phyloP scores from a whole-genome alignment of 2,888 invertebrate genomes.

The Boloria selene region DNA sequence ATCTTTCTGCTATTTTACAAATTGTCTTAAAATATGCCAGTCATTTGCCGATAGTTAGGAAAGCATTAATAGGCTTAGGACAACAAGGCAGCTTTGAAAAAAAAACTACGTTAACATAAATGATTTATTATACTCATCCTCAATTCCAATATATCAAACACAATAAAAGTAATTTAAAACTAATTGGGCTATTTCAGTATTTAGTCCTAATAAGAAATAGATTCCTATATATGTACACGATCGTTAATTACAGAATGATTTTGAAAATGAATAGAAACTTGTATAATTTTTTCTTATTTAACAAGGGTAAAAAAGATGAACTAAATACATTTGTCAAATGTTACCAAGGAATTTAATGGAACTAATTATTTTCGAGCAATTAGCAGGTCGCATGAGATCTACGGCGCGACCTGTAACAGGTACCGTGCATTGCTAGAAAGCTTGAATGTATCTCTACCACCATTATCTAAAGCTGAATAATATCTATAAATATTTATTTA shows the following conservation, averaged over 20 bases:
- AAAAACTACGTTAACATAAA: not conserved
- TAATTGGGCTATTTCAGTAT: no score
- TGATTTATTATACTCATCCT: not conserved
- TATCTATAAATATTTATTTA: not conserved
- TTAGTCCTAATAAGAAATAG: no score
- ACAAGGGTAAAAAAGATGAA: not conserved
- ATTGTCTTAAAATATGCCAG: not conserved
- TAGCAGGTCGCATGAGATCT: constrained; percentile 52
- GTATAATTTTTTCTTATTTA: not conserved
- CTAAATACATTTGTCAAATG: constrained; percentile 30
- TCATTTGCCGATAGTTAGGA: constrained; percentile 15
- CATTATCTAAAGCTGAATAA: not conserved
- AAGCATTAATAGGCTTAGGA: constrained; percentile 18
- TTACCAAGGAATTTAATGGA: constrained; percentile 31
- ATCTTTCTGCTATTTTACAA: not conserved
- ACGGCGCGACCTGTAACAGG: constrained; percentile 62
- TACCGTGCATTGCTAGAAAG: constrained; percentile 52
- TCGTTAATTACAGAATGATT: no score
- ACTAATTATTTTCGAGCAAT: constrained; percentile 60
- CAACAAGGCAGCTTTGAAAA: not conserved
- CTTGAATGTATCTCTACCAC: constrained; percentile 49
- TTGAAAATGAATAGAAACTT: no score
- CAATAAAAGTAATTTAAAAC: no score
- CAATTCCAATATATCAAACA: no score
- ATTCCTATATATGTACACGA: no score